Conservation (phyloP, 2,797 vertebrate species). For the Catostomus latipinnis region DNA sequence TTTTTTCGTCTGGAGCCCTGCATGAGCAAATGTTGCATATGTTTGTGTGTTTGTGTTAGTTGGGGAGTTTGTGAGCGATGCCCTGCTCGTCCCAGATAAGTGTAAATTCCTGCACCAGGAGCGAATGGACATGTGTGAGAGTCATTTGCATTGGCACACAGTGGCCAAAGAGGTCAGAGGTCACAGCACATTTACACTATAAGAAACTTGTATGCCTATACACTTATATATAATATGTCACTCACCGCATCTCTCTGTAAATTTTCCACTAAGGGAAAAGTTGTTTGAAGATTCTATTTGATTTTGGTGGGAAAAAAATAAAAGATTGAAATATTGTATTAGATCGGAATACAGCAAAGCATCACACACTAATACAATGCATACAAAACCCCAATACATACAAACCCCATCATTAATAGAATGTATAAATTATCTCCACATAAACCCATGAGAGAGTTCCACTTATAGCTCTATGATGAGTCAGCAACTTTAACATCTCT, state of each 20-base stretch:
- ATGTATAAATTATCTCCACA: slow-evolving; percentile 2
- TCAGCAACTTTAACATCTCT: slow-evolving; percentile 9
- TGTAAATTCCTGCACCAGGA: slow-evolving; percentile 98
- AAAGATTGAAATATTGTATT: too few relatives aligned
- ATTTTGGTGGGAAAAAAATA: too few relatives aligned
- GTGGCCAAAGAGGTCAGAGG: slow-evolving; percentile 93
- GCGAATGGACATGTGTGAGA: slow-evolving; percentile 96
- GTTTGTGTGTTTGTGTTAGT: slow-evolving; percentile 71
- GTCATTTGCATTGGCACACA: slow-evolving; percentile 97
- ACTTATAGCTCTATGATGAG: slow-evolving; percentile 24
- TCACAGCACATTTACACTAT: slow-evolving; percentile 21
- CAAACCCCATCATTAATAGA: not conserved
- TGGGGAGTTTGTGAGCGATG: slow-evolving; percentile 97
- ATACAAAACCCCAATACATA: too few relatives aligned
- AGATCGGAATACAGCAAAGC: too few relatives aligned
- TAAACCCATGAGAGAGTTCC: slow-evolving; percentile 2
- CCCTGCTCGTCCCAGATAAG: slow-evolving; percentile 95
- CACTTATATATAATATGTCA: too few relatives aligned
- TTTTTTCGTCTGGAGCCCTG: too few relatives aligned
- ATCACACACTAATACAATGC: too few relatives aligned
- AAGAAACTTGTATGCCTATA: not conserved
- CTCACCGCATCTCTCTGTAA: too few relatives aligned
- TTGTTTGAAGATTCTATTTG: too few relatives aligned
- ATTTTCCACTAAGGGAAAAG: too few relatives aligned
- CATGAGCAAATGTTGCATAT: not conserved